Base-by-base conservation (phyloP, 2,888 invertebrate genomes). In the Chloroclystis v-ata region DNA sequence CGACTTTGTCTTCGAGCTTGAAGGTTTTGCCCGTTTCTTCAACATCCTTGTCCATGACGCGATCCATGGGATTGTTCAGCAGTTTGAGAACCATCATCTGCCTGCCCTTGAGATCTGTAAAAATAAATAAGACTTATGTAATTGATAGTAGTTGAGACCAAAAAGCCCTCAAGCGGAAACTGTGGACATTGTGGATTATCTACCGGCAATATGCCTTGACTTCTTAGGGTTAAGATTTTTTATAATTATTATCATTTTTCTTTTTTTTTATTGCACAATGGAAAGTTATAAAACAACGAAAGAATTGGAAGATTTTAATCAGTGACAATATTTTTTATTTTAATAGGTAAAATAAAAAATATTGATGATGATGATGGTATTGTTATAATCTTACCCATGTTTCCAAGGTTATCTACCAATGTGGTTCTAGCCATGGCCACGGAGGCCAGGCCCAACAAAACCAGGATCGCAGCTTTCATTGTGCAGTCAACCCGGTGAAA, bases 61-160 rank as follows among this genome's bases (percentile, higher is more conserved):
- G 78, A 43, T 84, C 89, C 52, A 79, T 75, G 2, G 89, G 69
- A 45, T 90, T 86, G 68, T 89, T 89, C 45, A 90, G 72, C 26
- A 90, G 69, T 53, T 89, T 87, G 49, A 89, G 69, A 43, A 90
- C 76, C 14, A 77, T 72, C 37, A 83, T 69, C 69, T 90, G 90
- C 56, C 72, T 82, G 35, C 75, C 64, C 47, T 89, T 78, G 30
- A 82, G 67, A 45, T 78, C 58, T 32, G 40, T 37, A 46, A 42
- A 26, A 40, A 8, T 10, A 10, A 38, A 10, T 1, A 12, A 12
- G 26, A 14, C 8, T 5, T 26, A 12, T 28, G 10, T 1, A 16
- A 6, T 8, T 8, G 1, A 28, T 26, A 26, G 11, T 7, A 28
- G 3, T n/a, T n/a, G n/a, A n/a, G n/a, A n/a, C n/a, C n/a, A n/a